A percentile compares a stretch with the other conserved stretches of the same genome.
Evolutionary conservation across 2,888 invertebrate species (phyloP).

Genomic region (Stegana nigrithorax): DNA sequence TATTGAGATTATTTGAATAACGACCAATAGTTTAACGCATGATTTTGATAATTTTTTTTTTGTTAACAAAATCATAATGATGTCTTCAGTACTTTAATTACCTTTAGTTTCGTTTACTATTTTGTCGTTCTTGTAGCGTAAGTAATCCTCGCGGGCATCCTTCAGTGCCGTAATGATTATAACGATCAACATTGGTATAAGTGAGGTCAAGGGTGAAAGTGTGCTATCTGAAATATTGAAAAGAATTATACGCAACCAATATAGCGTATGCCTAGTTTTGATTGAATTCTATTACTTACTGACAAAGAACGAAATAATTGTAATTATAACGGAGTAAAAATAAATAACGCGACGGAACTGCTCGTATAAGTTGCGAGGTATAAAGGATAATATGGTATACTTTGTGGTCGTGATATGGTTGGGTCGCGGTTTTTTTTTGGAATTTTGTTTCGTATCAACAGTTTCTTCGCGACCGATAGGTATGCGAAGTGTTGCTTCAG

Average conservation of each 20-base stretch:
- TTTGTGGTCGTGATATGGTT: constrained; percentile 1
- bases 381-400: constrained; percentile 7
- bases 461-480: neutral
- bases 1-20: neutral
- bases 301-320: neutral
- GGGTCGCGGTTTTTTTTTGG: neutral
- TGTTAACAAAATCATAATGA: too few relatives aligned
- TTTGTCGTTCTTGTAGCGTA: constrained; percentile 1
- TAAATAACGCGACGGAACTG: constrained; percentile 6
- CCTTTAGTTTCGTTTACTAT: neutral
- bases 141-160: neutral
- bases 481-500: neutral
- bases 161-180: neutral
- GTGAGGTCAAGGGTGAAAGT: neutral
- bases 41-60: too few relatives aligned
- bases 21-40: too few relatives aligned
- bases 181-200: neutral
- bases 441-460: neutral
- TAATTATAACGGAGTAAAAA: neutral
- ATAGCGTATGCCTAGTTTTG: neutral
- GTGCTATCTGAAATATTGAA: neutral
- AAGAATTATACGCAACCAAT: neutral
- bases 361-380: constrained; percentile 3
- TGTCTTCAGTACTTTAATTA: neutral
- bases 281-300: neutral